Evolutionary conservation across 2,113 vertebrate species (phyloP).

Genomic region (Mobula hypostoma): DNA sequence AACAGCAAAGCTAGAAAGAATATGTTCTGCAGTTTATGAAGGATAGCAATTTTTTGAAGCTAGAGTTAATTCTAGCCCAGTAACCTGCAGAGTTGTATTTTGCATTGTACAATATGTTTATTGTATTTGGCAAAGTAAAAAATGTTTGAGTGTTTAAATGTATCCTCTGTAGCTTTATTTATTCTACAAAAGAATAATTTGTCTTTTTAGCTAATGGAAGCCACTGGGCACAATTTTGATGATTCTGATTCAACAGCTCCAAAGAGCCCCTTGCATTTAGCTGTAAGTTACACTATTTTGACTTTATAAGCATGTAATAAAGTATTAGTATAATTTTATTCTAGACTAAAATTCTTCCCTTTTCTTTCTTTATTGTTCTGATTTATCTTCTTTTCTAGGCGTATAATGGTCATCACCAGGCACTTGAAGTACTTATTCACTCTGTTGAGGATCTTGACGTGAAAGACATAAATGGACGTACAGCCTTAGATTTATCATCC

Average conservation of each 20-base stretch:
- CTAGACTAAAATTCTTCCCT: neutral
- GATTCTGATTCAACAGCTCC: constrained; percentile 64
- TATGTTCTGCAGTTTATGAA: neutral
- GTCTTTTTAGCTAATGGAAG: constrained; percentile 75
- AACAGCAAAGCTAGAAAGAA: neutral
- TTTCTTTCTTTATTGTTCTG: neutral
- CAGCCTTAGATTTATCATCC: constrained; percentile 79
- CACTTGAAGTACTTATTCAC: constrained; percentile 83
- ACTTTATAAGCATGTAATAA: neutral
- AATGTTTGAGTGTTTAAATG: neutral
- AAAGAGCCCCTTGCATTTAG: constrained; percentile 86
- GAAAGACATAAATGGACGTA: constrained; percentile 77
- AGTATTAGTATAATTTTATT: constrained; percentile 4
- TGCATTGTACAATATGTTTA: neutral
- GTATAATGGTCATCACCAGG: constrained; percentile 88
- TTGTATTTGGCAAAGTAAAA: neutral
- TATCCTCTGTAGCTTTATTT: neutral
- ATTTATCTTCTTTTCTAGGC: constrained; percentile 59
- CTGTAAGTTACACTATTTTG: constrained; percentile 63
- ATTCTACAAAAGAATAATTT: constrained; percentile 30
- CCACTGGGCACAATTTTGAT: constrained; percentile 65
- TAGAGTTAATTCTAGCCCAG: neutral
- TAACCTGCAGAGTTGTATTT: neutral
- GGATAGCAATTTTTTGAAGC: neutral
- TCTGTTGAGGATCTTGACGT: constrained; percentile 79